A percentile compares a stretch with the other conserved stretches of the same genome.
Evolutionary conservation across 1,140 invertebrate genomes (phyloP).

Genomic region (Eriosoma lanigerum): DNA sequence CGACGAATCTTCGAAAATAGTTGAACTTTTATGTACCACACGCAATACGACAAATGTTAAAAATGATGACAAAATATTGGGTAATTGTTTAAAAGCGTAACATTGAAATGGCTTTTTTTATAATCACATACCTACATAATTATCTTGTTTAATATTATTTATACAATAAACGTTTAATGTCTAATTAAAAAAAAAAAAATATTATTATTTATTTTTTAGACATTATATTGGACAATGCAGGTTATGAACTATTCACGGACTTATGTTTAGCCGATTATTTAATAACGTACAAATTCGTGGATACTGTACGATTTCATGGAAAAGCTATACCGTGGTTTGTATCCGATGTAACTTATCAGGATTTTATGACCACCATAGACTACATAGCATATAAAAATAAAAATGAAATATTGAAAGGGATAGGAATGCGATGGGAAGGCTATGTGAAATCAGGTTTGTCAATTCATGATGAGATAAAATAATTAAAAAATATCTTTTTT

Average conservation of each 20-base stretch:
- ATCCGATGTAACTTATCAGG: conserved; percentile 79
- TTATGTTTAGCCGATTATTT: conserved; percentile 84
- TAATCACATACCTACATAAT: background rate
- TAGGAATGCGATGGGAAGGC: conserved; percentile 63
- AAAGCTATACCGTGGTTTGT: conserved; percentile 96
- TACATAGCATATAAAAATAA: conserved; percentile 59
- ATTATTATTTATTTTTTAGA: conserved; percentile 62
- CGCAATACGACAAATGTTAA: conserved; percentile 56
- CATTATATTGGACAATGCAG: conserved; percentile 90
- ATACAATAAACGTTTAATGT: background rate
- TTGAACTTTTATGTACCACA: conserved; percentile 61
- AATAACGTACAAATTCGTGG: conserved; percentile 66
- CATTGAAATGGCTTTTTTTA: background rate
- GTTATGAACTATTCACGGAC: conserved; percentile 91
- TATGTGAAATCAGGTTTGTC: conserved; percentile 53
- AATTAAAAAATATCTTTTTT: too few species aligned
- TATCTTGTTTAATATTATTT: background rate
- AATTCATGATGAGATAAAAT: background rate
- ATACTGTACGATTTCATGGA: conserved; percentile 78
- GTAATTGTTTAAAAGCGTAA: conserved; percentile 53
- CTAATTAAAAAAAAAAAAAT: too few species aligned
- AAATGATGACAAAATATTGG: conserved; percentile 56
- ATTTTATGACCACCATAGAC: conserved; percentile 74
- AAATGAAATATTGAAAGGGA: conserved; percentile 57
- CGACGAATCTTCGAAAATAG: conserved; percentile 64